Evolutionary conservation across 1,140 invertebrate species (phyloP).

Genomic region (Arion vulgaris): DNA sequence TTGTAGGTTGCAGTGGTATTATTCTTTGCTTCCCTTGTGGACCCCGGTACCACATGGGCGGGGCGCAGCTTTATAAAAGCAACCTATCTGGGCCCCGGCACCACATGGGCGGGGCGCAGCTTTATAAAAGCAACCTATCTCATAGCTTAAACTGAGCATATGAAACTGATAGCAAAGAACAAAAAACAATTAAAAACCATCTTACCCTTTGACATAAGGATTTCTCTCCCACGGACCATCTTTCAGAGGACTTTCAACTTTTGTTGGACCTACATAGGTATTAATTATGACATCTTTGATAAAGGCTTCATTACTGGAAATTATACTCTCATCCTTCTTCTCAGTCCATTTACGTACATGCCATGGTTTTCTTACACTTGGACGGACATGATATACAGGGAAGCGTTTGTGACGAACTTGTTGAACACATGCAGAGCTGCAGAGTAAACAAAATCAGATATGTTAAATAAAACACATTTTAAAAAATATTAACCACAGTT

Average conservation of each 20-base stretch:
- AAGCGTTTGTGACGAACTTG: conserved; percentile 27
- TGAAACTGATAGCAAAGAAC: too few relatives aligned
- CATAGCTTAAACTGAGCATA: too few relatives aligned
- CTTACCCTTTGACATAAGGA: conserved; percentile 77
- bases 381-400: conserved; percentile 20
- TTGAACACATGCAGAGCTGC: conserved; percentile 20
- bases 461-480: too few relatives aligned
- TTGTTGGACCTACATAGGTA: conserved; percentile 74
- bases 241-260: conserved; percentile 75
- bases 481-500: too few relatives aligned
- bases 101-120: too few relatives aligned
- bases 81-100: too few relatives aligned
- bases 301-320: conserved; percentile 86
- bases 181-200: too few relatives aligned
- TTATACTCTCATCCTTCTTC: conserved; percentile 79
- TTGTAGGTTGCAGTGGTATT: too few relatives aligned
- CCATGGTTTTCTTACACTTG: conserved; percentile 29
- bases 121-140: too few relatives aligned
- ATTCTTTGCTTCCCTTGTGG: too few relatives aligned
- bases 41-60: too few relatives aligned
- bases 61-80: too few relatives aligned
- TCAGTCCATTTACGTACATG: conserved; percentile 37
- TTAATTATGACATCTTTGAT: conserved; percentile 84
- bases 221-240: conserved; percentile 74
- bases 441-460: neutral